Evolutionary conservation across 2,888 invertebrate species (phyloP).

Genomic region (Tridacna crocea): DNA sequence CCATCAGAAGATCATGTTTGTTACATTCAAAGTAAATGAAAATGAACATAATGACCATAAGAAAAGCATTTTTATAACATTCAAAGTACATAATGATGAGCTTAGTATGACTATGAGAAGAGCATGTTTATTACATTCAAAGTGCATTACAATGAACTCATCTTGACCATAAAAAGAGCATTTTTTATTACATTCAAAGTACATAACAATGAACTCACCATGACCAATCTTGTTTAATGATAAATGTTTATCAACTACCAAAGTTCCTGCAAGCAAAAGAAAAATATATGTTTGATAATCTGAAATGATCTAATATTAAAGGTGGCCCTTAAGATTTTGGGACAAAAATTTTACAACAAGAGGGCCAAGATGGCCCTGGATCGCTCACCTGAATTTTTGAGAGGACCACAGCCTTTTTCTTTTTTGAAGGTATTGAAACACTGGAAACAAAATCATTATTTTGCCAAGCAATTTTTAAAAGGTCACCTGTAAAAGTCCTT

Average conservation of each 20-base stretch:
- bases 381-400: too few species aligned
- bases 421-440: too few species aligned
- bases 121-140: background rate
- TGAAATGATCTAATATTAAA: too few species aligned
- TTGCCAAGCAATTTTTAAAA: too few species aligned
- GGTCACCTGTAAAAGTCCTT: too few species aligned
- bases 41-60: conserved; percentile 88
- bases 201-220: conserved; percentile 72
- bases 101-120: conserved; percentile 88
- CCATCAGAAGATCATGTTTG: conserved; percentile 85
- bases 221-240: conserved; percentile 91
- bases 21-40: background rate
- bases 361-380: too few species aligned
- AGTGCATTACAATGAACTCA: conserved; percentile 51
- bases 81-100: background rate
- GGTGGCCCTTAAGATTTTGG: too few species aligned
- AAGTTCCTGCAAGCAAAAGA: conserved; percentile 75
- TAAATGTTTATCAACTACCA: conserved; percentile 83
- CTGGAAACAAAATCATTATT: too few species aligned
- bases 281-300: too few species aligned
- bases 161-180: conserved; percentile 89
- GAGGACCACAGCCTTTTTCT: too few species aligned
- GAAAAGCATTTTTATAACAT: too few species aligned
- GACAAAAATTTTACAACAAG: too few species aligned
- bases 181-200: background rate